phyloP scores from a whole-genome alignment of 30 jellyfish, hydroid and myxozoan genomes.

The Cassiopea xamachana region DNA sequence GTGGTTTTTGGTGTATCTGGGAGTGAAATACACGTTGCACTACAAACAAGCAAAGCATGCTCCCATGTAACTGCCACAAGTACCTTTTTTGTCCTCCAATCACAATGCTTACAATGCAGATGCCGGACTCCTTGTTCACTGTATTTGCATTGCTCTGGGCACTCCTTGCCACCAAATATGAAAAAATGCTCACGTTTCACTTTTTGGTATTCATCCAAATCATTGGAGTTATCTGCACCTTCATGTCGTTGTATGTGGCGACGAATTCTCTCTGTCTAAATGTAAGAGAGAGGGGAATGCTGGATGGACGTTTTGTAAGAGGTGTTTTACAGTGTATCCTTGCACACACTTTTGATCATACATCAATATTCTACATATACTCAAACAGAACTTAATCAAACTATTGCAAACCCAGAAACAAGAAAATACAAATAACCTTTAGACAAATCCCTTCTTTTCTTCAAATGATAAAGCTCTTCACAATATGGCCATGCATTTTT shows the following conservation, averaged over 20 bases:
- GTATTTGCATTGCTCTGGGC: constrained; percentile 77
- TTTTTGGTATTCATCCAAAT: constrained; percentile 70
- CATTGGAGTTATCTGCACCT: constrained; percentile 53
- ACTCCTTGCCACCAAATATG: constrained; percentile 77
- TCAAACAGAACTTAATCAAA: background rate
- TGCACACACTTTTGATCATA: constrained; percentile 44
- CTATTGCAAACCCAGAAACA: no score
- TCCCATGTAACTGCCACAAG: background rate
- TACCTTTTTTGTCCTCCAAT: constrained; percentile 82
- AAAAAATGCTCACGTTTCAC: constrained; percentile 71
- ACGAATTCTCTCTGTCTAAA: constrained; percentile 74
- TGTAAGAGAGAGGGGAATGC: constrained; percentile 9
- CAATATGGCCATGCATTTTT: no score
- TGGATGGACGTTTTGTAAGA: background rate
- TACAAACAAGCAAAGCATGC: background rate
- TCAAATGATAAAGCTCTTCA: no score
- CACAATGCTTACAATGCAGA: constrained; percentile 76
- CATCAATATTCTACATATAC: background rate
- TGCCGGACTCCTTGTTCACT: constrained; percentile 77
- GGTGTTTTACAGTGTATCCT: constrained; percentile 56
- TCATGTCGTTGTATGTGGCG: constrained; percentile 76
- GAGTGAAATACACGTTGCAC: background rate
- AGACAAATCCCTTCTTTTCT: no score
- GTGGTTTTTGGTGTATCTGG: constrained; percentile 14
- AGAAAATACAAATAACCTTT: no score